Percentiles rank a stretch among this genome's conserved stretches.
Conservation (phyloP, 2,113 vertebrate genomes). For the Leptobrachium leishanense region DNA sequence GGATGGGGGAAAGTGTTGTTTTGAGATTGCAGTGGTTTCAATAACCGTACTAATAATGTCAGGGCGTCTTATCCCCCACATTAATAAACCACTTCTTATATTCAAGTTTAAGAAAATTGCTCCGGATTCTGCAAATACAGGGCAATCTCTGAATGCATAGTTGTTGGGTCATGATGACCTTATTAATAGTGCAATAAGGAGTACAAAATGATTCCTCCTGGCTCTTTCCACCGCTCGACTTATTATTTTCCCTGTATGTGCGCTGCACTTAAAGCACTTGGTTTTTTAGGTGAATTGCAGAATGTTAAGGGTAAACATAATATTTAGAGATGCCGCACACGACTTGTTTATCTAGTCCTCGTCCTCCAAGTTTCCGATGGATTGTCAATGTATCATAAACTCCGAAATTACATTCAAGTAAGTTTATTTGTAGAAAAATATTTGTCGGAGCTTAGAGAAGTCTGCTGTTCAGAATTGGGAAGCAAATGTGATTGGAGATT, state of each 20-base stretch:
- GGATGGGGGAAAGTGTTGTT: too few relatives aligned
- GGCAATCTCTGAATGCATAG: neutral
- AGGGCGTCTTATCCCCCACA: constrained; percentile 1
- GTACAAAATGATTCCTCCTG: neutral
- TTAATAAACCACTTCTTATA: constrained; percentile 15
- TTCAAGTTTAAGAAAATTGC: constrained; percentile 8
- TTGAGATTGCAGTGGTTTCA: neutral
- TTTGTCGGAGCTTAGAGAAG: too few relatives aligned
- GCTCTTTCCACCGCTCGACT: neutral
- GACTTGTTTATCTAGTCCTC: too few relatives aligned
- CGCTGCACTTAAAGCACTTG: neutral
- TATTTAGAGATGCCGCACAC: too few relatives aligned
- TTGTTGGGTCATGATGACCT: constrained; percentile 12
- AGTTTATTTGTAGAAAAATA: too few relatives aligned
- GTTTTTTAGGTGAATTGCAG: neutral
- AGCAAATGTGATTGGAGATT: too few relatives aligned
- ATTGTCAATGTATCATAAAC: too few relatives aligned
- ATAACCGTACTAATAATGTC: constrained; percentile 24
- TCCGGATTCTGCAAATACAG: neutral
- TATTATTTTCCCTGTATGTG: neutral
- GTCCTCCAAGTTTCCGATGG: too few relatives aligned
- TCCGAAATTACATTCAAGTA: too few relatives aligned
- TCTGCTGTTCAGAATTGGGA: too few relatives aligned
- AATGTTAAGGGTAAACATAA: neutral
- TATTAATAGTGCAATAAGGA: constrained; percentile 10